Base-by-base conservation (phyloP, 2,888 invertebrate species). In the Pheosia tremula region DNA sequence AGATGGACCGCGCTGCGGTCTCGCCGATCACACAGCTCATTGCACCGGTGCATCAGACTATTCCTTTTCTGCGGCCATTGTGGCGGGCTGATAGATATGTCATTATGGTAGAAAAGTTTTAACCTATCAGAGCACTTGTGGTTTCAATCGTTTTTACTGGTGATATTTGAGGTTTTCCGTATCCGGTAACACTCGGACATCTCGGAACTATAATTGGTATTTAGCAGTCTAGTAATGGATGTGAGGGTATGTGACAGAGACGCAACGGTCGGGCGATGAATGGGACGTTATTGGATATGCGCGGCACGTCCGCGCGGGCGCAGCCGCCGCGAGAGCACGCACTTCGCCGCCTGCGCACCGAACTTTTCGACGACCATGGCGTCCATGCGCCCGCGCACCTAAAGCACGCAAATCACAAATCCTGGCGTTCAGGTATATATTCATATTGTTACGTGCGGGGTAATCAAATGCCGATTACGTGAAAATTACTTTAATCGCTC, bases 261-360 rank as follows among this genome's bases (percentile, higher is more conserved):
- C 2, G 43, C 9, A 9, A 9, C 0, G 9, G 43, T 43, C 9
- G 43, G 43, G 43, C 43, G 7, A 43, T 43, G 43, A 43, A 43
- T 43, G 9, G 9, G 6, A 36, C 52, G 6, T 36, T 24, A 8
- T 24, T 36, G 3, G 36, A 36, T 36, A 52, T 62, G 60, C 62
- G 38, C 38, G 37, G 58, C 57, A 57, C 66, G 59, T 61, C 52
- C 24, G 4, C 24, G 36, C 43, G 9, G 43, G 47, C 59, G 49
- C 53, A 60, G 36, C 43, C n/a, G 49, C 52, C 59, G 49, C 53
- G 63, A 61, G 56, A 57, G 59, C 58, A 54, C 61, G 59, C 52
- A 43, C 43, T 8, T 7, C 13, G 11, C 8, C 7, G 37, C 24
- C 36, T 39, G 36, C 53, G 47, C 41, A 43, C 4, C 41, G 6